Conservation (phyloP, 2,113 vertebrate genomes). For the Cynocephalus volans region DNA sequence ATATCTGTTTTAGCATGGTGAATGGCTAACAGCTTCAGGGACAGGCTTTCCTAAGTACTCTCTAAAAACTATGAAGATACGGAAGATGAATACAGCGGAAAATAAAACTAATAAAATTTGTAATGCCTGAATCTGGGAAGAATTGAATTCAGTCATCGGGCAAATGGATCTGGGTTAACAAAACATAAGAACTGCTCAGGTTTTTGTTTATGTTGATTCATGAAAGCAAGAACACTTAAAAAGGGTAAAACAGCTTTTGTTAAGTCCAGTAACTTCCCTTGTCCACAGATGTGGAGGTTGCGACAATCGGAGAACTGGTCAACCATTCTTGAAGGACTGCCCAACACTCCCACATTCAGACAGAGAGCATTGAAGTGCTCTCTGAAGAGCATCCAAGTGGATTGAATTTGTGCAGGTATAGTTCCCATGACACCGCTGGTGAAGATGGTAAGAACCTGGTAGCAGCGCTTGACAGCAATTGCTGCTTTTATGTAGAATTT, state of each 20-base stretch:
- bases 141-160: conserved; percentile 39
- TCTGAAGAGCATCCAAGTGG: no score
- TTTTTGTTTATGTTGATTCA: conserved; percentile 47
- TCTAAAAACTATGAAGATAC: conserved; percentile 3
- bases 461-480: neutral
- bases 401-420: neutral
- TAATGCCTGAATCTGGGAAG: conserved; percentile 3
- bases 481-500: neutral
- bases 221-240: conserved; percentile 21
- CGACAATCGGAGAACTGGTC: neutral
- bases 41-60: neutral
- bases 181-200: neutral
- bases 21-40: neutral
- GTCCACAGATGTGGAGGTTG: neutral
- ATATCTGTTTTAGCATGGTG: neutral
- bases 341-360: neutral
- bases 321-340: neutral
- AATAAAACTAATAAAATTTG: conserved; percentile 32
- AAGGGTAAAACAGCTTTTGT: neutral
- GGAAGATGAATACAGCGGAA: conserved; percentile 16
- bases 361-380: neutral
- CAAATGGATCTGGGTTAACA: neutral
- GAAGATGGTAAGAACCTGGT: neutral
- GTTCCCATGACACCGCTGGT: neutral
- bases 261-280: neutral